These are phyloP conservation scores for Galago senegalensis DNA, from an alignment of 2,797 vertebrate species.

Conservation along the genomic window DNA sequence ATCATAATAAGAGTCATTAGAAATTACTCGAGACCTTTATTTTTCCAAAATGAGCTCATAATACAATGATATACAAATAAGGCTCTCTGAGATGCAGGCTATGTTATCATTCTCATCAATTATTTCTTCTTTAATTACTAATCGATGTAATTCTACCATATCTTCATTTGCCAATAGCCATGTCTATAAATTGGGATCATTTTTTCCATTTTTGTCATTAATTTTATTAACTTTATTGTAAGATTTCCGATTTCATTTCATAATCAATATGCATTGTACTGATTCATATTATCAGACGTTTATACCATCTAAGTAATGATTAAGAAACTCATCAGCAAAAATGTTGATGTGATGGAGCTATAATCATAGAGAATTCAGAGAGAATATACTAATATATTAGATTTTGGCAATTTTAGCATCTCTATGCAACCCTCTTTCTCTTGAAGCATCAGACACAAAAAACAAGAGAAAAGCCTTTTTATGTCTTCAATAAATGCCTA, in stretches of 20 bases:
- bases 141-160: neutral
- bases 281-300: slow-evolving; percentile 9
- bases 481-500: neutral
- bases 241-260: neutral
- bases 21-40: slow-evolving; percentile 17
- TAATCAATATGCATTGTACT: neutral
- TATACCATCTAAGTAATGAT: neutral
- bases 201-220: neutral
- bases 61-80: neutral
- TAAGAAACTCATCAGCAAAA: neutral
- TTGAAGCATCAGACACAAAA: neutral
- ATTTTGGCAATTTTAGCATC: neutral
- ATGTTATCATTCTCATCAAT: neutral
- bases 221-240: slow-evolving; percentile 29
- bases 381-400: neutral
- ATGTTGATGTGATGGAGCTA: neutral
- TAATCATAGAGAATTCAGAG: neutral
- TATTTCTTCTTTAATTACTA: slow-evolving; percentile 14
- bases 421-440: neutral
- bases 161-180: neutral
- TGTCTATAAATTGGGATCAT: neutral
- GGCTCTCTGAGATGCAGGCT: neutral
- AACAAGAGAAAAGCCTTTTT: neutral
- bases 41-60: neutral
- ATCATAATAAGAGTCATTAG: neutral